Base-by-base conservation (phyloP, 2,113 vertebrate genomes). In the Urocitellus parryii region DNA sequence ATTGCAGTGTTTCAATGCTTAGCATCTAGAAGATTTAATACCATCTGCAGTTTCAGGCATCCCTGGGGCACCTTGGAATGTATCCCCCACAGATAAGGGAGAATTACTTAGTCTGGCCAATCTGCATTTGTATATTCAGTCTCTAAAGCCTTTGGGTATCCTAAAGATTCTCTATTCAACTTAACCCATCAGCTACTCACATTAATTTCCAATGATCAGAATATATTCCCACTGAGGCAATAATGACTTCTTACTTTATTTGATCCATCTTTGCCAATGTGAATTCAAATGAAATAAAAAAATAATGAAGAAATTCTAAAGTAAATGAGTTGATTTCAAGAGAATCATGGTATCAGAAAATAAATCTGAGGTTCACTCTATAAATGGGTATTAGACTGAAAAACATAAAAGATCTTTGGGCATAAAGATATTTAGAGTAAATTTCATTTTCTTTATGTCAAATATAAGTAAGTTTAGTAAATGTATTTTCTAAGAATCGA, bases 251-350 rank as follows among this genome's bases (percentile, higher is more conserved):
- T 97, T 92, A 37, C 90, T 95, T 63, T 73, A 80, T 0, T 22
- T n/a, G 72, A 85, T 96, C 91, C 90, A 78, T 73, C 65, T 95
- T 58, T 80, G 77, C 32, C 61, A 68, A 24, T 32, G 51, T 91
- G 58, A 89, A 29, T 85, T 96, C 91, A 90, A 45, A 79, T 96
- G 72, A 96, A 94, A 81, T 94, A 4, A 93, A 97, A 63, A 39
- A 45, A 61, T 93, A 96, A 95, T 88, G 61, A 77, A 88, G 63
- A 81, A 90, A 94, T 48, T 42, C 76, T 95, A 72, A 96, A 79
- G 78, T 83, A 97, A 96, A 95, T 96, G 88, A 94, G 97, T 39
- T 90, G 91, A 92, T 88, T 96, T 39, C 78, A 97, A 96, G 39
- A 89, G n/a, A 97, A 77, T 8, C 86, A 32, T 25, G 78, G 29